Conservation (phyloP, 2,797 vertebrate species). For the Pantherophis vulpinus region DNA sequence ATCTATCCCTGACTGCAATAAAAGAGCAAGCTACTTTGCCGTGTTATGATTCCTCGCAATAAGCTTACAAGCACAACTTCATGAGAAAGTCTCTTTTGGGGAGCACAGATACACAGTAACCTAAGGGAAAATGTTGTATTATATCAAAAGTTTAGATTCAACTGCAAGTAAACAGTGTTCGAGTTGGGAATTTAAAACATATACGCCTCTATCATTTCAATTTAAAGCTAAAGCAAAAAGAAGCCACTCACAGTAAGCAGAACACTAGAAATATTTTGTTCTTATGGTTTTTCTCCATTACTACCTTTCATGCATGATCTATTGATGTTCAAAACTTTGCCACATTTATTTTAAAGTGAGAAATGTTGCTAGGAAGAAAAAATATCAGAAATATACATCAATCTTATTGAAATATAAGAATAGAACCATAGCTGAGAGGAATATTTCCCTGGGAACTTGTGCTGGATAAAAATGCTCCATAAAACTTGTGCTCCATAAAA, state of each 20-base stretch:
- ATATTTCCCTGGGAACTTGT: slow-evolving; percentile 30
- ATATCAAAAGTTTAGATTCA: background rate
- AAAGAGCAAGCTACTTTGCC: background rate
- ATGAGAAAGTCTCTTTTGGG: background rate
- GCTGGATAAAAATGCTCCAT: background rate
- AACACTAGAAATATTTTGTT: background rate
- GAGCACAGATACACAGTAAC: background rate
- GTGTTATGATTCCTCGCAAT: background rate
- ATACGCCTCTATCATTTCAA: background rate
- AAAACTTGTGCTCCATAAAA: background rate
- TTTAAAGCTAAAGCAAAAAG: background rate
- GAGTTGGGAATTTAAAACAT: background rate
- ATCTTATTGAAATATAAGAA: slow-evolving; percentile 37
- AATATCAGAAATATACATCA: slow-evolving; percentile 43
- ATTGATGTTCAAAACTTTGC: background rate
- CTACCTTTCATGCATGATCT: background rate
- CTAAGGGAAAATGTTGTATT: background rate
- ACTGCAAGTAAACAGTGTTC: background rate
- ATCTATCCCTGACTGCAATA: background rate
- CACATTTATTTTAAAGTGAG: background rate
- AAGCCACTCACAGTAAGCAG: background rate
- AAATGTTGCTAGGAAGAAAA: slow-evolving; percentile 55
- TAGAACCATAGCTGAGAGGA: slow-evolving; percentile 37
- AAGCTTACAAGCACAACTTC: background rate
- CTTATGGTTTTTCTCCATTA: background rate